phyloP scores from a whole-genome alignment of 1,140 invertebrate species.

The Formica exsecta region DNA sequence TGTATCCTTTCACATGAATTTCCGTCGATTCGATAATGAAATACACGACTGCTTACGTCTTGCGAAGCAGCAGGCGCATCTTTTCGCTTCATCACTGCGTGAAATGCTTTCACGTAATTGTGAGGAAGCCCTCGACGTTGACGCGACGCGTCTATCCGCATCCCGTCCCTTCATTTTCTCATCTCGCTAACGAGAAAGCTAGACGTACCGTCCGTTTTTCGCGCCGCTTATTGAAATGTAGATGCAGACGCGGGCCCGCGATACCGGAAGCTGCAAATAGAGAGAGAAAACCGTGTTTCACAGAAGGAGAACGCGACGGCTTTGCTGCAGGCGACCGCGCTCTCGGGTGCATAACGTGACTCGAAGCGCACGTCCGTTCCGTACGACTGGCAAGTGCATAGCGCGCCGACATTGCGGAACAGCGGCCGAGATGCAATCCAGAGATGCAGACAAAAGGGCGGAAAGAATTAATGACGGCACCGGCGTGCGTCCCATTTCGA shows the following conservation, averaged over 20 bases:
- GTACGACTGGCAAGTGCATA: no score
- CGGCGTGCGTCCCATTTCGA: constrained; percentile 33
- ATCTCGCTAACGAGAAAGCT: constrained; percentile 38
- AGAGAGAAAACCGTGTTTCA: not conserved
- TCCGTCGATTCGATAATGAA: constrained; percentile 30
- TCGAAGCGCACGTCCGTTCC: not conserved
- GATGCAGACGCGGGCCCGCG: not conserved
- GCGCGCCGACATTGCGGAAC: constrained; percentile 59
- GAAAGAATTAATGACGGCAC: constrained; percentile 78
- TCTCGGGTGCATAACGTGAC: not conserved
- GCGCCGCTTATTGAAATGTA: constrained; percentile 57
- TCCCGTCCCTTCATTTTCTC: constrained; percentile 21
- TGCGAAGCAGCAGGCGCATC: constrained; percentile 31
- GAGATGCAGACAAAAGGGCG: constrained; percentile 74
- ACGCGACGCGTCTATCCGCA: constrained; percentile 23
- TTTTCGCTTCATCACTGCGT: constrained; percentile 31
- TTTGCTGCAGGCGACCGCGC: not conserved
- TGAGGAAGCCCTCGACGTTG: constrained; percentile 43
- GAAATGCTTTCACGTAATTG: constrained; percentile 46
- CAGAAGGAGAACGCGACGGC: not conserved
- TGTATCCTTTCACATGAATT: not conserved
- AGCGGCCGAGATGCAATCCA: constrained; percentile 18
- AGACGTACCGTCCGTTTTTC: constrained; percentile 35
- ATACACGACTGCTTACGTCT: constrained; percentile 10
- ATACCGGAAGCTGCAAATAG: constrained; percentile 10